Base-by-base conservation (phyloP, 1,140 invertebrate genomes). In the Brachionus rubens region DNA sequence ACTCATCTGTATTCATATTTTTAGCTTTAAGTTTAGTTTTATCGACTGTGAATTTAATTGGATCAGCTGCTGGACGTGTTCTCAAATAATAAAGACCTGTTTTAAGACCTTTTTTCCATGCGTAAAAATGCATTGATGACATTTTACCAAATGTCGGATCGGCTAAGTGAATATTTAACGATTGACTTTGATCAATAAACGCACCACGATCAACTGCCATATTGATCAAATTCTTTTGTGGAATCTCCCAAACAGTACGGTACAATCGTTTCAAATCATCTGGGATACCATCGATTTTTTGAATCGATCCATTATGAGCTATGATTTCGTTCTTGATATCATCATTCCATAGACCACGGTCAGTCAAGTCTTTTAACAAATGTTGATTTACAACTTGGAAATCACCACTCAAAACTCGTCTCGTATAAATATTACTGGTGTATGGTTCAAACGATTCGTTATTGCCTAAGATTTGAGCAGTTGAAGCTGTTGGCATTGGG, bases 31-130 rank as follows among this genome's bases (percentile, higher is more conserved):
- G 30, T 33, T 41, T 41, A n/a, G 48, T 87, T 82, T 98, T 98
- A 83, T 98, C 94, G 0, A 98, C 93, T 12, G 96, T 98, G 82
- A 99, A 98, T 82, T 99, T 93, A 80, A 98, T 93, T 6, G 96
- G 92, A 82, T 94, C 91, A 1, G 92, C 94, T 5, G 96, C 95
- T 7, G 96, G 93, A 80, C 96, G 98, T 0, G 94, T 98, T 30
- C 96, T 87, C 76, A 99, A 86, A 83, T 99, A 99, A 84, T 99
- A 99, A 94, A 99, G 98, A 41, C 96, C 96, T 30, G 96, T 99
- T 86, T 99, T 99, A 12, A 99, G 87, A 6, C 96, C 91, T 83
- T 90, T 87, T 87, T 93, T 91, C 96, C 96, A 99, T 0, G 91
- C 93, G 85, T 94, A 93, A 84, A 99, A 99, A 84, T 99, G 96